Conservation (phyloP, 2,113 vertebrate genomes). For the Nibea albiflora region DNA sequence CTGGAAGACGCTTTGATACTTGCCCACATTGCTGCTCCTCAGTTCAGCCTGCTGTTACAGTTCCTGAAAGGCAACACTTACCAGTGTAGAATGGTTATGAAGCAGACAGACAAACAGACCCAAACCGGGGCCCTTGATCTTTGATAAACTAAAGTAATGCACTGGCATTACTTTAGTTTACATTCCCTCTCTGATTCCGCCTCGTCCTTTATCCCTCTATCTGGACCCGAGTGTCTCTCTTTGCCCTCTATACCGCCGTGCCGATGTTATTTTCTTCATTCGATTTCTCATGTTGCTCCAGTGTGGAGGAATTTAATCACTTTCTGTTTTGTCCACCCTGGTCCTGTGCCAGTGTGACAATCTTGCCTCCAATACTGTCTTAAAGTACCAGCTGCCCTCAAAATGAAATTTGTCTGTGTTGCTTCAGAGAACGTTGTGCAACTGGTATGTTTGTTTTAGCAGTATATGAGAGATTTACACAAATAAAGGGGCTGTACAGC, state of each 20-base stretch:
- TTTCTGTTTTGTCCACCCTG: background rate
- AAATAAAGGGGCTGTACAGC: background rate
- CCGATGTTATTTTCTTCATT: conserved; percentile 16
- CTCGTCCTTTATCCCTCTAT: conserved; percentile 54
- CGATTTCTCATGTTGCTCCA: background rate
- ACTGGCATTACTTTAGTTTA: background rate
- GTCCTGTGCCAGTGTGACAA: conserved; percentile 4
- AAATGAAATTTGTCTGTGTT: conserved; percentile 6
- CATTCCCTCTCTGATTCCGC: conserved; percentile 51
- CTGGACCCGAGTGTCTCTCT: conserved; percentile 14
- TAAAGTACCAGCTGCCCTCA: conserved; percentile 17
- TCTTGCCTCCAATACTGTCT: conserved; percentile 10
- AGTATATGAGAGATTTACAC: background rate
- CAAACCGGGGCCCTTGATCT: conserved; percentile 62
- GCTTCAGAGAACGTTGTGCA: conserved; percentile 12
- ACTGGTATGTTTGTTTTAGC: background rate
- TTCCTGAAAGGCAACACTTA: conserved; percentile 53
- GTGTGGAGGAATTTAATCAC: conserved; percentile 28
- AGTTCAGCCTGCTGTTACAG: conserved; percentile 40
- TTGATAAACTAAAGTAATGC: conserved; percentile 62
- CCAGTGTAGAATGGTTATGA: conserved; percentile 51
- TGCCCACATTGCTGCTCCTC: conserved; percentile 43
- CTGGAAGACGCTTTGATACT: conserved; percentile 44
- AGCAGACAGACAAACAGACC: conserved; percentile 59
- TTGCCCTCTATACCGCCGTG: background rate